Percentiles rank a stretch among this genome's conserved stretches.
phyloP scores from a whole-genome alignment of 2,888 invertebrate species.

The Zele albiditarsus region DNA sequence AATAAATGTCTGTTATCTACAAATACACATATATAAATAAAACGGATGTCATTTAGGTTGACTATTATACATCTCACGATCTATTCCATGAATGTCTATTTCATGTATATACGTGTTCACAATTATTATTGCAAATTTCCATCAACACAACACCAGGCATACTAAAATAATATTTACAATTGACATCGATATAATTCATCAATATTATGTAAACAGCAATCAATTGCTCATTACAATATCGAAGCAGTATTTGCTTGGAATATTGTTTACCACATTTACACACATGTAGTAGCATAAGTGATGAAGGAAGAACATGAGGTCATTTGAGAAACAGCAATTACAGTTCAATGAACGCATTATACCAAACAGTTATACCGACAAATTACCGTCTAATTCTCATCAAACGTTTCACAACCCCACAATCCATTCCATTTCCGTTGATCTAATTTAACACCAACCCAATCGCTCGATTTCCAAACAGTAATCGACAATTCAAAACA shows the following conservation, averaged over 20 bases:
- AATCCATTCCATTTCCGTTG: not conserved
- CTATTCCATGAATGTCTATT: not conserved
- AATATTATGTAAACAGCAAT: not conserved
- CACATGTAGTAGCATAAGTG: not conserved
- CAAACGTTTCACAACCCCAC: not conserved
- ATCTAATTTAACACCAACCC: not conserved
- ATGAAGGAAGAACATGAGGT: not conserved
- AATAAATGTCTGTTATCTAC: constrained; percentile 15
- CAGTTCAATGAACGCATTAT: constrained; percentile 22
- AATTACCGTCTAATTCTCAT: constrained; percentile 38
- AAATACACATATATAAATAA: not conserved
- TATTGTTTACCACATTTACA: not conserved
- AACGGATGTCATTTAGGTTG: not conserved
- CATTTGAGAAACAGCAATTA: not conserved
- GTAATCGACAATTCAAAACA: not conserved
- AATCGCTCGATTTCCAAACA: not conserved
- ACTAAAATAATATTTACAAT: not conserved
- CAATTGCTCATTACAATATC: not conserved
- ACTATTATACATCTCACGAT: not conserved
- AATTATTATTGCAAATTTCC: not conserved
- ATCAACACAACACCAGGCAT: not conserved
- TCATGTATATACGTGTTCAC: not conserved
- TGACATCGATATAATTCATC: not conserved
- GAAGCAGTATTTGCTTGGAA: not conserved
- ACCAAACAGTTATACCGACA: constrained; percentile 16